phyloP scores from a whole-genome alignment of 2,797 vertebrate genomes.

The Typhlichthys eigenmanni region DNA sequence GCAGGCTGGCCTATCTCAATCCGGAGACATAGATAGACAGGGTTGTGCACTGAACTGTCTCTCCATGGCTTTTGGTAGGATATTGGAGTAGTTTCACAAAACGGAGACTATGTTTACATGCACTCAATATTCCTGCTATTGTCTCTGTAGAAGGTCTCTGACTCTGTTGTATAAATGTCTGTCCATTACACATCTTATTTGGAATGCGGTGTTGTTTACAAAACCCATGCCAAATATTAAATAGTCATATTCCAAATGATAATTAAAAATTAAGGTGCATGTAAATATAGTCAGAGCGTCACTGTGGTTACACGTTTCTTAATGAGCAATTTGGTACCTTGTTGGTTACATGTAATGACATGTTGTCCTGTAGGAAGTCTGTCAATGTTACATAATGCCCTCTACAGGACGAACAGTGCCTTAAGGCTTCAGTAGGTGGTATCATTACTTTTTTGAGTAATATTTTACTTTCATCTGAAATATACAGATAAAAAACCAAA shows the following conservation, averaged over 20 bases:
- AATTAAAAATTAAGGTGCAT: not conserved
- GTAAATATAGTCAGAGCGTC: not conserved
- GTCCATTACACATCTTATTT: too few relatives aligned
- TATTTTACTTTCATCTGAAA: not conserved
- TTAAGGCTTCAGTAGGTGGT: not conserved
- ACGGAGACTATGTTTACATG: not conserved
- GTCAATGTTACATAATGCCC: not conserved
- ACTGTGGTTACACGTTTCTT: not conserved
- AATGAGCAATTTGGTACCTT: slow-evolving; percentile 19
- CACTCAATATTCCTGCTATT: too few relatives aligned
- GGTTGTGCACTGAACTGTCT: slow-evolving; percentile 26
- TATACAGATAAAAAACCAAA: too few relatives aligned
- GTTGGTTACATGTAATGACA: slow-evolving; percentile 5
- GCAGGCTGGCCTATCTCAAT: not conserved
- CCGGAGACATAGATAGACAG: slow-evolving; percentile 35
- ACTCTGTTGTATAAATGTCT: too few relatives aligned
- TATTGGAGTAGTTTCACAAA: slow-evolving; percentile 9
- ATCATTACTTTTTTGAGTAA: not conserved
- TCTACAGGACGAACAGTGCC: not conserved
- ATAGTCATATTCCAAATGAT: too few relatives aligned
- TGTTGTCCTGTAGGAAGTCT: slow-evolving; percentile 1
- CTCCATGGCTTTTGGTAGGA: slow-evolving; percentile 29
- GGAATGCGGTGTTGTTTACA: too few relatives aligned
- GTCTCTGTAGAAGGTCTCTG: too few relatives aligned
- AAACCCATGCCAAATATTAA: too few relatives aligned